These are phyloP conservation scores for Bufotes viridis DNA, from an alignment of 2,797 vertebrate genomes.

Conservation along the genomic window DNA sequence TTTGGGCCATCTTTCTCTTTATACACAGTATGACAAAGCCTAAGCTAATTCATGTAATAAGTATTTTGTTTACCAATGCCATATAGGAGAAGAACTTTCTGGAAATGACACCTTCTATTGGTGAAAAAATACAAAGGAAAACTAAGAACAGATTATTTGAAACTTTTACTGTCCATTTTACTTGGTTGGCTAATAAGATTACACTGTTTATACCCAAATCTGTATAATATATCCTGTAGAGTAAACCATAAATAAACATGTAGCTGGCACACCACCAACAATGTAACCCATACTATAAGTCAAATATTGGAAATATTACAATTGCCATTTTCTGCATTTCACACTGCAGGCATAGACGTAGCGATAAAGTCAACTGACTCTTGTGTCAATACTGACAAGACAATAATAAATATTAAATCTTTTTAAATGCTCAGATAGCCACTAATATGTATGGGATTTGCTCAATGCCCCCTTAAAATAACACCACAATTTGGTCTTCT, in stretches of 20 bases:
- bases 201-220: neutral
- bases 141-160: neutral
- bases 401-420: conserved; percentile 44
- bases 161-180: conserved; percentile 9
- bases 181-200: conserved; percentile 9
- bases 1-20: no score
- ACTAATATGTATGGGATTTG: conserved; percentile 43
- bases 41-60: no score
- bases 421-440: conserved; percentile 41
- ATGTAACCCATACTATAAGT: conserved; percentile 29
- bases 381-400: conserved; percentile 24
- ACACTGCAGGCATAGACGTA: conserved; percentile 31
- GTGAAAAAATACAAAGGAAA: neutral
- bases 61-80: neutral
- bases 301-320: conserved; percentile 25
- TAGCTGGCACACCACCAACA: conserved; percentile 15
- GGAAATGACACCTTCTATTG: neutral
- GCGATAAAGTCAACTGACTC: conserved; percentile 12
- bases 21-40: no score
- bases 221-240: conserved; percentile 5
- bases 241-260: conserved; percentile 19
- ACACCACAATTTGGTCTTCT: conserved; percentile 20
- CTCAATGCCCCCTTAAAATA: conserved; percentile 31
- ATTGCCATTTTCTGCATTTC: conserved; percentile 33
- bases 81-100: neutral